Base-by-base conservation (phyloP, 2,888 invertebrate genomes). In the Diachrysia chrysitis region DNA sequence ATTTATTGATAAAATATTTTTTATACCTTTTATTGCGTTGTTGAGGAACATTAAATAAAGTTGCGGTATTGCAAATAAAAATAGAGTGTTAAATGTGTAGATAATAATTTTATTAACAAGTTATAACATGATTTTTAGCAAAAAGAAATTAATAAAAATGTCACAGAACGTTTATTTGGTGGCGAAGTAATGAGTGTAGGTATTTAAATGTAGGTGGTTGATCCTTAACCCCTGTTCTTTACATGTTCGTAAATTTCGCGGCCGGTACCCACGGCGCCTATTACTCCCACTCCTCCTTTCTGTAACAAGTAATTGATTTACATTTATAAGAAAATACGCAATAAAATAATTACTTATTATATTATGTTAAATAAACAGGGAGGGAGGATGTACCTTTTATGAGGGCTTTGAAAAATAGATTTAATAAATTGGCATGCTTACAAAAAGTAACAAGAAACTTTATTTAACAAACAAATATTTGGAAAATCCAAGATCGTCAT, bases 191-290 rank as follows among this genome's bases (percentile, higher is more conserved):
- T 6, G n/a, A 42, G 42, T 37, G 37, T n/a, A n/a, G 1, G n/a
- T n/a, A n/a, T 42, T 42, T n/a, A 7, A 42, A 16, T 6, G 7
- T n/a, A 6, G 16, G 5, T n/a, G 42, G 42, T n/a, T 42, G n/a
- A 1, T 14, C n/a, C 1, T 58, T 71, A 79, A 46, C 72, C 70
- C 51, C 77, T 76, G 73, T 85, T 78, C 60, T 83, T 81, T 0
- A 81, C 57, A 3, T 81, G 74, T 58, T 81, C 63, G 62, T 83
- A 85, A 21, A 84, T 64, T 60, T 85, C 82, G n/a, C 82, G 83
- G 0, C 85, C 85, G 0, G 85, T 77, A 10, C 83, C 83, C 6
- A 83, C 78, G 32, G 81, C 83, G 2, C 81, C 71, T 14, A 82
- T 61, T 4, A 79, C 81, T 17, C 82, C 78, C 0, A 85, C 12